These are phyloP conservation scores for Tribolium freemani DNA, from an alignment of 2,888 invertebrate genomes.

Conservation along the genomic window DNA sequence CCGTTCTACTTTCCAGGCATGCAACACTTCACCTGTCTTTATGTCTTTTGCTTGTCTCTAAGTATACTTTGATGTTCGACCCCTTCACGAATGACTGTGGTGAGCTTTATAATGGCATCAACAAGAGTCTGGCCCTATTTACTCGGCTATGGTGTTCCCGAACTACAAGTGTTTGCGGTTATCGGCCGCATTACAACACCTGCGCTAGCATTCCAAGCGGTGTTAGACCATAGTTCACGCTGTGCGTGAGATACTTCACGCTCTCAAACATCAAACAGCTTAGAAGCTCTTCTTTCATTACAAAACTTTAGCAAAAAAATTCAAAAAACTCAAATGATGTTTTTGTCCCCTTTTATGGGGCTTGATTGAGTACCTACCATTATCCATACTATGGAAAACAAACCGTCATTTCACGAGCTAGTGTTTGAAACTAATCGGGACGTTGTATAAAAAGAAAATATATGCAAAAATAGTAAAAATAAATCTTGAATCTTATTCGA, in stretches of 20 bases:
- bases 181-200: constrained; percentile 60
- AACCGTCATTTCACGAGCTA: no score
- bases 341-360: no score
- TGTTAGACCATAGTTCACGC: constrained; percentile 48
- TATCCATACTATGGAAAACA: no score
- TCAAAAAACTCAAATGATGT: no score
- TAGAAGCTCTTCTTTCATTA: background rate
- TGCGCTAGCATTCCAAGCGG: constrained; percentile 56
- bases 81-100: constrained; percentile 34
- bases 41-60: background rate
- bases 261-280: background rate
- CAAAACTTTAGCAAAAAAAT: no score
- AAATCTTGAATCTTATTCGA: background rate
- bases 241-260: constrained; percentile 19
- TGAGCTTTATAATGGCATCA: constrained; percentile 40
- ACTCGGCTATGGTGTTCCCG: constrained; percentile 39
- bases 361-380: no score
- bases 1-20: background rate
- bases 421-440: no score
- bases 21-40: background rate
- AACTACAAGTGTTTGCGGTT: constrained; percentile 60
- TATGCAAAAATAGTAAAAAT: background rate
- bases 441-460: no score
- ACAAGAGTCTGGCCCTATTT: constrained; percentile 42
- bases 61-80: constrained; percentile 15